Conservation (phyloP, 1,140 invertebrate species). For the Halyomorpha halys region DNA sequence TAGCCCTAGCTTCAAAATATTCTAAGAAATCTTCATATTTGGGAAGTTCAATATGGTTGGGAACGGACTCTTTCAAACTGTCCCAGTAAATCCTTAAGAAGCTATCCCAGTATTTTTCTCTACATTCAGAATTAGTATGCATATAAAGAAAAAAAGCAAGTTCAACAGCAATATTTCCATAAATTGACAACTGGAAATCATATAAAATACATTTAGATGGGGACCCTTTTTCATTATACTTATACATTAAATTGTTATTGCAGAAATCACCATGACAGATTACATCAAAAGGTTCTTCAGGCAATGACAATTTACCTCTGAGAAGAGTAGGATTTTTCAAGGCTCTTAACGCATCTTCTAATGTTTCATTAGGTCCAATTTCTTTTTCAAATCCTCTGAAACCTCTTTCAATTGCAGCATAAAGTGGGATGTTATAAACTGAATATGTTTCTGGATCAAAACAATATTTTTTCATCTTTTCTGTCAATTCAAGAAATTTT, state of each 20-base stretch:
- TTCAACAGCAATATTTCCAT: constrained; percentile 36
- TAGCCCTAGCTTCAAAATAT: neutral
- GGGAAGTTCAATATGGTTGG: neutral
- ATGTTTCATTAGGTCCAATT: too few species aligned
- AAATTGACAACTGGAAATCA: constrained; percentile 37
- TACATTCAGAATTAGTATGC: constrained; percentile 31
- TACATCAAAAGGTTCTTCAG: too few species aligned
- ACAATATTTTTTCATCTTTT: too few species aligned
- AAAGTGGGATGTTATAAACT: too few species aligned
- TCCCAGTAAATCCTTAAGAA: constrained; percentile 35
- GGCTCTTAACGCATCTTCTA: too few species aligned
- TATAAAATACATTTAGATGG: constrained; percentile 34
- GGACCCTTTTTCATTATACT: constrained; percentile 31
- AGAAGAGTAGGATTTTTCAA: too few species aligned
- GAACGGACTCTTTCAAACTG: constrained; percentile 19
- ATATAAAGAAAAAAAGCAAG: constrained; percentile 38
- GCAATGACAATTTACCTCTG: too few species aligned
- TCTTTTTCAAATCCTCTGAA: too few species aligned
- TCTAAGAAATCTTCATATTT: neutral
- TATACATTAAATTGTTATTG: constrained; percentile 45
- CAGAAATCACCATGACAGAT: constrained; percentile 43
- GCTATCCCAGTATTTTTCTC: constrained; percentile 30
- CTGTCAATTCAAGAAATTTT: too few species aligned
- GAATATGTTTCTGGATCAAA: too few species aligned
- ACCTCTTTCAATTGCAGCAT: too few species aligned